These are phyloP conservation scores for Agonopterix alstromeriana DNA, from an alignment of 2,888 invertebrate species.

Conservation along the genomic window DNA sequence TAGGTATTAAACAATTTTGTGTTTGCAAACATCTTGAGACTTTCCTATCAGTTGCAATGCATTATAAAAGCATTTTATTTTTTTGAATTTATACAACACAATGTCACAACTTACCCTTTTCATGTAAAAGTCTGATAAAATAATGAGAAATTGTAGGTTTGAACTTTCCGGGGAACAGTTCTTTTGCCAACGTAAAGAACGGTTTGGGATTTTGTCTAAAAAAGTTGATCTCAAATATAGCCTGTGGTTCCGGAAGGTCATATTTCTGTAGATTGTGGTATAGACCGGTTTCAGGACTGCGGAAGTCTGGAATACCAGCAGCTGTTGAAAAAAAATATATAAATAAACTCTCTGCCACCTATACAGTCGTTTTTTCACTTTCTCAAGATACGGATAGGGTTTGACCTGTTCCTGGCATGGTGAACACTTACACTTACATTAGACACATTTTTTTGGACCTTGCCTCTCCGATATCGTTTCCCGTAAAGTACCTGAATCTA, in stretches of 20 bases:
- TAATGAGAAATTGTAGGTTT: slow-evolving; percentile 95
- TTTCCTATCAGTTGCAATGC: too few species aligned
- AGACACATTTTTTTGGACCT: too few species aligned
- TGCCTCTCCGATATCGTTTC: too few species aligned
- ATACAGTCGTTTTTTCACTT: too few species aligned
- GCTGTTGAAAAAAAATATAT: slow-evolving; percentile 68
- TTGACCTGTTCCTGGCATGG: too few species aligned
- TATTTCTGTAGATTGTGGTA: slow-evolving; percentile 95
- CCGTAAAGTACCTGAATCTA: too few species aligned
- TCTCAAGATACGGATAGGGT: too few species aligned
- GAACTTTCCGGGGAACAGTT: slow-evolving; percentile 90
- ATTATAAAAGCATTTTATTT: background rate
- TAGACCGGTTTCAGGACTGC: slow-evolving; percentile 93
- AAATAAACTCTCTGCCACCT: too few species aligned
- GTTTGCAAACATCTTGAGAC: too few species aligned
- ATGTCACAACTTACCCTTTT: slow-evolving; percentile 81
- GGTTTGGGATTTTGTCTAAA: slow-evolving; percentile 93
- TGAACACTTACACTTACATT: too few species aligned
- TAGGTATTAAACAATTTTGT: too few species aligned
- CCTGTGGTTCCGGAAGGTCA: slow-evolving; percentile 92
- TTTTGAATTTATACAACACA: too few species aligned
- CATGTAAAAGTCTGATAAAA: slow-evolving; percentile 89
- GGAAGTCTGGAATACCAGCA: slow-evolving; percentile 97
- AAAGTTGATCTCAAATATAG: slow-evolving; percentile 93
- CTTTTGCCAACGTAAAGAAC: slow-evolving; percentile 93